These are phyloP conservation scores for Odontocolon sp. DNA, from an alignment of 2,888 invertebrate species.

Conservation along the genomic window DNA sequence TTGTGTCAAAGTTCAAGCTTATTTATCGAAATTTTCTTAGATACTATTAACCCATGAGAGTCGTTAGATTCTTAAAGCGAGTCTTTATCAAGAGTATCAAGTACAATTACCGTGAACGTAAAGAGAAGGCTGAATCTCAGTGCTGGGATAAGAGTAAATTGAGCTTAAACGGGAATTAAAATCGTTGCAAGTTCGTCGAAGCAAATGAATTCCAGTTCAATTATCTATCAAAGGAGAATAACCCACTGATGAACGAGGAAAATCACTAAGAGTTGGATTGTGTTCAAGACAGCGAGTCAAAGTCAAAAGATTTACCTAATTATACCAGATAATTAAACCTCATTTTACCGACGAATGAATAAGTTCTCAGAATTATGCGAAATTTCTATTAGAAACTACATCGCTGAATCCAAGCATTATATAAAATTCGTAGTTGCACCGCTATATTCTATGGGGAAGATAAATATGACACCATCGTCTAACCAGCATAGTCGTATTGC, in stretches of 20 bases:
- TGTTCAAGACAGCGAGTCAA: conserved; percentile 10
- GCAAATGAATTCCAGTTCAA: conserved; percentile 9
- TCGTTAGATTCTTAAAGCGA: too few relatives aligned
- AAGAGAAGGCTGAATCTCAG: background rate
- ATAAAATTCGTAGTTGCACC: background rate
- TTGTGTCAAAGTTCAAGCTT: too few relatives aligned
- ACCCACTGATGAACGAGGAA: conserved; percentile 4
- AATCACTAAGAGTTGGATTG: conserved; percentile 6
- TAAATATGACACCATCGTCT: too few relatives aligned
- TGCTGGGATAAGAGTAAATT: background rate
- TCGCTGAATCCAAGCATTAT: background rate
- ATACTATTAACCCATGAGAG: too few relatives aligned
- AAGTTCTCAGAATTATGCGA: background rate
- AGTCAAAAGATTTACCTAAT: conserved; percentile 31
- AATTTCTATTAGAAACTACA: background rate
- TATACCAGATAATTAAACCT: conserved; percentile 19
- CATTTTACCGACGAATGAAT: background rate
- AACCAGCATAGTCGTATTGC: background rate
- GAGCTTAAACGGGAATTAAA: conserved; percentile 19
- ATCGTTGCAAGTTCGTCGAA: background rate
- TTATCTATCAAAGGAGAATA: conserved; percentile 31
- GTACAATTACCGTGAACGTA: background rate
- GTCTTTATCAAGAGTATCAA: background rate
- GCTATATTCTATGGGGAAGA: background rate
- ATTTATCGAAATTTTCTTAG: too few relatives aligned